These are phyloP conservation scores for Pogonophryne albipinna DNA, from an alignment of 2,797 vertebrate genomes.

Conservation along the genomic window DNA sequence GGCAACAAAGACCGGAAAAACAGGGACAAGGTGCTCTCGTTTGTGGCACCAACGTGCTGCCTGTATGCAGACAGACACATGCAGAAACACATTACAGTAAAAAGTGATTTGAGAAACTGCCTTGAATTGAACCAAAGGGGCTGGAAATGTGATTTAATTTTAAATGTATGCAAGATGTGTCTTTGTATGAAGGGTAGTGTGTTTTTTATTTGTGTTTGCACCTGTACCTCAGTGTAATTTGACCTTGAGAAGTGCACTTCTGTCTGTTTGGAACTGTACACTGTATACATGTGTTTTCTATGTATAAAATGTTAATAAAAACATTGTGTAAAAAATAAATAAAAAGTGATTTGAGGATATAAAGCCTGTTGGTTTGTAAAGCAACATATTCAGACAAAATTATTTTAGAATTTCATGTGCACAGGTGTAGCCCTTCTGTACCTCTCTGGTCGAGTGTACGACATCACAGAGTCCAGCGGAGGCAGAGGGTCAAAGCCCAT, in stretches of 20 bases:
- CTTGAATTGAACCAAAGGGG: too few species aligned
- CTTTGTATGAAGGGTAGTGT: too few species aligned
- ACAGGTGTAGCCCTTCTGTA: constrained; percentile 62
- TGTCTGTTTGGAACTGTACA: too few species aligned
- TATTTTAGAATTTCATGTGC: neutral
- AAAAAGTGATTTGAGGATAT: neutral
- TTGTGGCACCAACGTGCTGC: constrained; percentile 81
- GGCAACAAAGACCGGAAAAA: constrained; percentile 97
- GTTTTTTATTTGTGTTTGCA: too few species aligned
- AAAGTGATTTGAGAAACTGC: neutral
- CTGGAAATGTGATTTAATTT: too few species aligned
- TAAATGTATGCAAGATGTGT: too few species aligned
- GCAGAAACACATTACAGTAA: neutral
- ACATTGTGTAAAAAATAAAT: too few species aligned
- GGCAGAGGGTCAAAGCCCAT: constrained; percentile 97
- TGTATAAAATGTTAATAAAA: too few species aligned
- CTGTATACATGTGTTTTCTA: too few species aligned
- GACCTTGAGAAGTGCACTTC: too few species aligned
- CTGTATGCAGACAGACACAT: constrained; percentile 62
- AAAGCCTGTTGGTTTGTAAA: neutral
- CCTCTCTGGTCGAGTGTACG: constrained; percentile 95
- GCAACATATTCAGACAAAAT: neutral
- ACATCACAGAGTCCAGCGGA: constrained; percentile 91
- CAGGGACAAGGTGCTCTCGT: constrained; percentile 93
- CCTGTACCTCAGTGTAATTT: too few species aligned